Evolutionary conservation across 2,113 vertebrate genomes (phyloP).

Genomic region (Sapayoa aenigma): DNA sequence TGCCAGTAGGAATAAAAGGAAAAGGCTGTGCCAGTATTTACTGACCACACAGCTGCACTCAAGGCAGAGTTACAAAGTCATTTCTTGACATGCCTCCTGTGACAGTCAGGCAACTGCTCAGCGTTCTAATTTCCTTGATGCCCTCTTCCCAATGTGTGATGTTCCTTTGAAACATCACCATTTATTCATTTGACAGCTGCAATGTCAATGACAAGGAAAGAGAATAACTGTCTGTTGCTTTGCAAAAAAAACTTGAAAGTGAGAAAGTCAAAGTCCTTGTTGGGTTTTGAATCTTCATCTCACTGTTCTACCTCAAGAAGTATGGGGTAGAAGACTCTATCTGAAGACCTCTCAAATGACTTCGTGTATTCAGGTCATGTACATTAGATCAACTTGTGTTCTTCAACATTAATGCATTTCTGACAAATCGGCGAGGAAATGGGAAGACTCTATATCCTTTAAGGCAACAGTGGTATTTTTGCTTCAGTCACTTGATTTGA

Average conservation of each 20-base stretch:
- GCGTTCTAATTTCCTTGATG: background rate
- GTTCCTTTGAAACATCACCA: slow-evolving; percentile 30
- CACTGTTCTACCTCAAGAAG: background rate
- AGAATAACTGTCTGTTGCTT: background rate
- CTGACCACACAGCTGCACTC: slow-evolving; percentile 43
- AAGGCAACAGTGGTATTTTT: slow-evolving; percentile 47
- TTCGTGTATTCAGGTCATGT: background rate
- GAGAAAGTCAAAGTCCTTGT: background rate
- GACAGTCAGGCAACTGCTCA: background rate
- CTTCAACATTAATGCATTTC: background rate
- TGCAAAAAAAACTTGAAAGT: background rate
- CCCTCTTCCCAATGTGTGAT: background rate
- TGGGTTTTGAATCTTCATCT: background rate
- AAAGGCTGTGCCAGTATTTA: slow-evolving; percentile 24
- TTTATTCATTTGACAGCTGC: slow-evolving; percentile 45
- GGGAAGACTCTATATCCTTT: background rate
- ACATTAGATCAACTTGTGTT: background rate
- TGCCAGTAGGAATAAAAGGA: background rate
- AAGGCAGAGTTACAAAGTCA: slow-evolving; percentile 41
- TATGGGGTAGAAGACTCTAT: background rate
- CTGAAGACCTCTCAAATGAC: background rate
- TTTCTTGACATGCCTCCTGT: slow-evolving; percentile 39
- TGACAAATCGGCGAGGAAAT: background rate
- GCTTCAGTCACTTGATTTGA: slow-evolving; percentile 45
- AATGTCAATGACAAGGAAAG: slow-evolving; percentile 5